Percentiles rank a stretch among this genome's conserved stretches.
Evolutionary conservation across 2,888 invertebrate genomes (phyloP).

Genomic region (Dendrolimus pini): DNA sequence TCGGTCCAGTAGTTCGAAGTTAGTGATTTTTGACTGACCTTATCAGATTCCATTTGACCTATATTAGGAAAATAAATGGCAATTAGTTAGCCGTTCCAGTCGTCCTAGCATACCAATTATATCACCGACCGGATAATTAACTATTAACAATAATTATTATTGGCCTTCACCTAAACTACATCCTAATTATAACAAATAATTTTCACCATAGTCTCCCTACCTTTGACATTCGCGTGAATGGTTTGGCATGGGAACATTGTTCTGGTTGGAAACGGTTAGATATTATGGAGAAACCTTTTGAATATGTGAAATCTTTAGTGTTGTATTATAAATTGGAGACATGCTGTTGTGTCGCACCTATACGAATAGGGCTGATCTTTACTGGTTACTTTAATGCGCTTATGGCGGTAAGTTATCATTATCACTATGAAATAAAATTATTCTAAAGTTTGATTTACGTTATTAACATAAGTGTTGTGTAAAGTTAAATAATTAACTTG

Average conservation of each 20-base stretch:
- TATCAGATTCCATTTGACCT: not conserved
- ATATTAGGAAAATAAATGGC: not conserved
- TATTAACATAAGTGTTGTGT: no score
- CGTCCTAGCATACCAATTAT: conserved; percentile 12
- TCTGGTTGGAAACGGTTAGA: conserved; percentile 3
- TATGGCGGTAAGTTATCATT: conserved; percentile 35
- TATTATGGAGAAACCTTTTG: conserved; percentile 36
- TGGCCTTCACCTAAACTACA: conserved; percentile 42
- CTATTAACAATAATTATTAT: conserved; percentile 6
- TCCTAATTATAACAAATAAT: conserved; percentile 48
- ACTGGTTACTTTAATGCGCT: conserved; percentile 41
- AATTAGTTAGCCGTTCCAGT: not conserved
- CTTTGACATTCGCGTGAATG: conserved; percentile 14
- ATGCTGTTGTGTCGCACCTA: conserved; percentile 46
- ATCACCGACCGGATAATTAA: conserved; percentile 26
- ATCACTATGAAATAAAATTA: not conserved
- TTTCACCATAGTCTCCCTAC: conserved; percentile 8
- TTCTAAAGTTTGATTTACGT: no score
- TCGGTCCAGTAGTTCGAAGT: no score
- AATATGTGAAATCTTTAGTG: conserved; percentile 30
- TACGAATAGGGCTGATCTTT: conserved; percentile 41
- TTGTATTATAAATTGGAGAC: conserved; percentile 39
- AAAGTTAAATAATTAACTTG: no score
- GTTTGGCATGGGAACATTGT: conserved; percentile 7
- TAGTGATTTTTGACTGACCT: no score